Base-by-base conservation (phyloP, 2,797 vertebrate species). In the Enteromius viviparus region DNA sequence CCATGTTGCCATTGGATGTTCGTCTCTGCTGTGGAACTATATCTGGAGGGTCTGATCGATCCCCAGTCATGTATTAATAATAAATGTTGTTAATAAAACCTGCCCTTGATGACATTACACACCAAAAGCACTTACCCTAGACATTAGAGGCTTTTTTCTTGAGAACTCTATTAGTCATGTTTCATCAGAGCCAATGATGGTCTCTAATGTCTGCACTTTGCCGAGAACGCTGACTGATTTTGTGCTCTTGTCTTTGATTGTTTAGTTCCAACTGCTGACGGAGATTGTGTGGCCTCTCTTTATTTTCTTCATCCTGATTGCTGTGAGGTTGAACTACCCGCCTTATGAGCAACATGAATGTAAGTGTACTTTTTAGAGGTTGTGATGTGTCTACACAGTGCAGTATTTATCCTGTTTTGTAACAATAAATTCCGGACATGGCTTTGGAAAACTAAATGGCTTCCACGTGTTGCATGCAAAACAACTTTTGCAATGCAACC, bases 301-400 rank as follows among this genome's bases (percentile, higher is more conserved):
- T 89, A 97, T 99, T 94, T 99, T 99, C 94, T 97, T 99, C 93
- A 99, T 99, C 91, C 91, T 99, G 92, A 98, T 98, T 85, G 94
- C 96, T 0, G 97, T 99, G 85, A 95, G 98, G 80, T 90, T 97
- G 53, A 96, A 94, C 91, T 98, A 97, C 90, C 98, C 98, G 1
- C 97, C 98, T 0, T 98, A 99, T 0, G 97, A 99, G 77, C 98
- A 99, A 86, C 98, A 98, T 90, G 97, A 99, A 91, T 99, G 98
- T 99, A 91, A 99, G 98, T 98, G 89, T 53, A 23, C 37, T 3
- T 14, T 60, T 23, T n/a, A 10, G 19, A 58, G 21, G 4, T 21
- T 37, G 34, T 49, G 58, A 6, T 53, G 21, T n/a, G 34, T 42
- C n/a, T 1, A 7, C 75, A 12, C 75, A 60, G 45, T 55, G 29